Conservation (phyloP, 2,888 invertebrate genomes). For the Sinhomidia bicolor region DNA sequence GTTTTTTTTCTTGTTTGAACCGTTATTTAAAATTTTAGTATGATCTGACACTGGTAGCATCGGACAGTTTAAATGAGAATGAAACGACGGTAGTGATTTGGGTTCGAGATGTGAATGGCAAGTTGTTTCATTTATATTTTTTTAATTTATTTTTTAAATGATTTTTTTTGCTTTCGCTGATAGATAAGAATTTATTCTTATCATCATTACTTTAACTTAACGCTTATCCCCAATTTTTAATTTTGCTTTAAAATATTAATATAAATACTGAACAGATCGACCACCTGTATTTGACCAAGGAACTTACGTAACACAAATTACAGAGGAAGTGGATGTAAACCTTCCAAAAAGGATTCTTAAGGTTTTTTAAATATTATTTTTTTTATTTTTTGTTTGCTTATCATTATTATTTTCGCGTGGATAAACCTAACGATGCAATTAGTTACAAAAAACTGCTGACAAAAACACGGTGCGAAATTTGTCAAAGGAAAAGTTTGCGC, state of each 20-base stretch:
- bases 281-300: constrained; percentile 90
- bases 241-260: not conserved
- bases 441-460: not conserved
- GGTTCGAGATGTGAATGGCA: constrained; percentile 82
- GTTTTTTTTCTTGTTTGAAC: constrained; percentile 69
- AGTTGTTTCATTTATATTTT: constrained; percentile 45
- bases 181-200: not conserved
- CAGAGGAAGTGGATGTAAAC: constrained; percentile 89
- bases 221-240: too few species aligned
- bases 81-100: constrained; percentile 91
- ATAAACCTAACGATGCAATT: not conserved
- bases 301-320: constrained; percentile 87
- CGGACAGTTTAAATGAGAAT: constrained; percentile 95
- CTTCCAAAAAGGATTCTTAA: constrained; percentile 96
- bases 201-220: not conserved
- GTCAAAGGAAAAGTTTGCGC: not conserved
- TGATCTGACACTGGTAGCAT: constrained; percentile 95
- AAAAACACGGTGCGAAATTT: too few species aligned
- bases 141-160: not conserved
- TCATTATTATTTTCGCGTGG: not conserved
- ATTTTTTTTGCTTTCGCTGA: not conserved
- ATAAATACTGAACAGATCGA: constrained; percentile 91
- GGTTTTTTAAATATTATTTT: constrained; percentile 83
- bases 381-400: constrained; percentile 21
- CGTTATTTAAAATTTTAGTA: constrained; percentile 80